Conservation (phyloP, 2,113 vertebrate species). For the Thunnus thynnus region DNA sequence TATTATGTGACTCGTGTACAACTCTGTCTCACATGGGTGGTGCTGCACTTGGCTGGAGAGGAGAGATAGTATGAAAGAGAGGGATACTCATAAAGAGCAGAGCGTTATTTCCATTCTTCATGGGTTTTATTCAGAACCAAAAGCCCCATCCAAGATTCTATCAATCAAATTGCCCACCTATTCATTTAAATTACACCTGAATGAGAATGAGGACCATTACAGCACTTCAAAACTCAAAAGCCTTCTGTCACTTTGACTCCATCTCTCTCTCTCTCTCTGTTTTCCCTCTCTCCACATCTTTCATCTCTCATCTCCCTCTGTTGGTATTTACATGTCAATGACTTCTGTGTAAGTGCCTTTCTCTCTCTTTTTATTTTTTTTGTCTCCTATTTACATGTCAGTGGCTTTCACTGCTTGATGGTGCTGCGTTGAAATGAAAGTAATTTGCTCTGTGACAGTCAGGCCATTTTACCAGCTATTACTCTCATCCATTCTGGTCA, state of each 20-base stretch:
- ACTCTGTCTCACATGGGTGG: constrained; percentile 69
- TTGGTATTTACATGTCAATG: constrained; percentile 78
- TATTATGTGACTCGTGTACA: constrained; percentile 71
- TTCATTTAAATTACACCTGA: constrained; percentile 73
- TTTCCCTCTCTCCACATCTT: constrained; percentile 10
- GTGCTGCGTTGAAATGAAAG: constrained; percentile 71
- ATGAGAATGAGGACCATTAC: constrained; percentile 64
- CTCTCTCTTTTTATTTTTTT: constrained; percentile 38
- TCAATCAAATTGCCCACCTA: constrained; percentile 69
- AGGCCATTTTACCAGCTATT: constrained; percentile 81
- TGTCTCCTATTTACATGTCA: constrained; percentile 78
- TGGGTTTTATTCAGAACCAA: constrained; percentile 42
- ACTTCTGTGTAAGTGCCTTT: constrained; percentile 71
- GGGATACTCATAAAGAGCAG: constrained; percentile 47
- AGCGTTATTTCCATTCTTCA: constrained; percentile 56
- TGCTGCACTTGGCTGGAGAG: constrained; percentile 57
- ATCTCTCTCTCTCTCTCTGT: constrained; percentile 18
- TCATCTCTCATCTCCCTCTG: constrained; percentile 65
- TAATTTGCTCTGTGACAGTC: constrained; percentile 80
- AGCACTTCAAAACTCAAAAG: constrained; percentile 64
- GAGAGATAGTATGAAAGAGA: constrained; percentile 33
- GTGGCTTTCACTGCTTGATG: constrained; percentile 71
- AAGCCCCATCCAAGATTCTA: constrained; percentile 55
- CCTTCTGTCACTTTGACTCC: constrained; percentile 41
- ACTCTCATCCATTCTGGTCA: constrained; percentile 80